phyloP scores from a whole-genome alignment of 92 coral and sea anemone genomes.

The Isaurus tuberculatus region DNA sequence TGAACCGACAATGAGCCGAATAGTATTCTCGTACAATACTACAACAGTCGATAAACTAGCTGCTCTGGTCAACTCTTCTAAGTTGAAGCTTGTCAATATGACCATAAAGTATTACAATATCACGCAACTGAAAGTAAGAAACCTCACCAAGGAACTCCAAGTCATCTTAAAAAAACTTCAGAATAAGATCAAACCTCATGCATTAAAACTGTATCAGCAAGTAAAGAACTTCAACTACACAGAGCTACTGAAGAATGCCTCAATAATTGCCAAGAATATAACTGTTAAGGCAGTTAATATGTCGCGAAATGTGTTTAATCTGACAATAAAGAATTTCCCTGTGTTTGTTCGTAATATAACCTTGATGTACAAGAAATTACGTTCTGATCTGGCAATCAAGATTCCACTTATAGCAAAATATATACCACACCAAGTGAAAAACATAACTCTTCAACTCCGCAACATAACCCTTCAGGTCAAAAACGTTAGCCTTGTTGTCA shows the following conservation, averaged over 20 bases:
- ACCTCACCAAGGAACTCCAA: constrained; percentile 70
- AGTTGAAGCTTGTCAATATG: constrained; percentile 59
- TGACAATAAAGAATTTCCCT: constrained; percentile 55
- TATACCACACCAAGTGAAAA: constrained; percentile 49
- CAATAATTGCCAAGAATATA: constrained; percentile 64
- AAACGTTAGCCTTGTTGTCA: constrained; percentile 61
- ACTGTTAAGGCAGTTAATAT: constrained; percentile 60
- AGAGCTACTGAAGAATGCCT: constrained; percentile 62
- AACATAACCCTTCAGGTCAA: constrained; percentile 65
- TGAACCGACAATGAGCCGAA: constrained; percentile 76
- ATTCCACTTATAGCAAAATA: constrained; percentile 37
- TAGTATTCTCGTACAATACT: constrained; percentile 83
- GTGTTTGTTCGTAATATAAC: constrained; percentile 66
- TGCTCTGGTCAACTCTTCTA: constrained; percentile 55
- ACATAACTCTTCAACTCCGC: constrained; percentile 66
- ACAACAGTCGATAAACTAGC: constrained; percentile 67
- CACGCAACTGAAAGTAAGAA: constrained; percentile 62
- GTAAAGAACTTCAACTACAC: constrained; percentile 73
- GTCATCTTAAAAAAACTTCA: constrained; percentile 68
- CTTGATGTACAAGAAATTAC: constrained; percentile 61
- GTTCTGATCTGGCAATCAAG: constrained; percentile 30
- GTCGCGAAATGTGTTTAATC: constrained; percentile 58
- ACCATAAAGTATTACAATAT: constrained; percentile 72
- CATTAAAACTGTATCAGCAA: constrained; percentile 64
- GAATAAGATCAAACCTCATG: constrained; percentile 72